These are phyloP conservation scores for Apomyelois bistriatella DNA, from an alignment of 2,888 invertebrate genomes.

Conservation along the genomic window DNA sequence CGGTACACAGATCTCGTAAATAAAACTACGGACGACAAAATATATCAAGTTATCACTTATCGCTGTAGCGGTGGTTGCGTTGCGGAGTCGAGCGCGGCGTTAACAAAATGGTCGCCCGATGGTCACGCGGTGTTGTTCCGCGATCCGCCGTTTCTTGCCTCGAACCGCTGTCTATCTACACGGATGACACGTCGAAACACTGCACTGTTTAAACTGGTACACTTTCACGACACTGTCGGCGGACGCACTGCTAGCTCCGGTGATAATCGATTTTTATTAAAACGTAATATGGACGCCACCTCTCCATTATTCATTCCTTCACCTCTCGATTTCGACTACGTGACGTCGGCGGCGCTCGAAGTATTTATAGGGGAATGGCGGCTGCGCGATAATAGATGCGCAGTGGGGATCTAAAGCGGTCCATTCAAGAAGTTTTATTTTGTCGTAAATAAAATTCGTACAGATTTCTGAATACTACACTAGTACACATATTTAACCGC, in stretches of 20 bases:
- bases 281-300: slow-evolving; percentile 71
- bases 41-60: slow-evolving; percentile 48
- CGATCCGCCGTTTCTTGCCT: slow-evolving; percentile 55
- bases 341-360: slow-evolving; percentile 59
- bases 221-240: slow-evolving; percentile 73
- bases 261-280: slow-evolving; percentile 69
- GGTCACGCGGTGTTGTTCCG: slow-evolving; percentile 38
- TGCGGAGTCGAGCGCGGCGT: slow-evolving; percentile 48
- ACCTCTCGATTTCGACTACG: slow-evolving; percentile 77
- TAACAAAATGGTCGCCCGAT: slow-evolving; percentile 66
- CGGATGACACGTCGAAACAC: slow-evolving; percentile 77
- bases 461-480: no score
- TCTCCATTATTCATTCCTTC: slow-evolving; percentile 75
- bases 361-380: slow-evolving; percentile 65
- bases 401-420: slow-evolving; percentile 63
- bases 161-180: slow-evolving; percentile 70
- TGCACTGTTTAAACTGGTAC: slow-evolving; percentile 42
- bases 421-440: slow-evolving; percentile 24
- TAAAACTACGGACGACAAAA: slow-evolving; percentile 39
- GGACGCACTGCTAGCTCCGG: slow-evolving; percentile 76
- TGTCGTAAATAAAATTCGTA: no score
- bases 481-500: no score
- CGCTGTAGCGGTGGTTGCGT: slow-evolving; percentile 48
- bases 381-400: slow-evolving; percentile 59
- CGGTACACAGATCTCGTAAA: slow-evolving; percentile 26